Base-by-base conservation (phyloP, 2,797 vertebrate species). In the Hozukius guyotensis region DNA sequence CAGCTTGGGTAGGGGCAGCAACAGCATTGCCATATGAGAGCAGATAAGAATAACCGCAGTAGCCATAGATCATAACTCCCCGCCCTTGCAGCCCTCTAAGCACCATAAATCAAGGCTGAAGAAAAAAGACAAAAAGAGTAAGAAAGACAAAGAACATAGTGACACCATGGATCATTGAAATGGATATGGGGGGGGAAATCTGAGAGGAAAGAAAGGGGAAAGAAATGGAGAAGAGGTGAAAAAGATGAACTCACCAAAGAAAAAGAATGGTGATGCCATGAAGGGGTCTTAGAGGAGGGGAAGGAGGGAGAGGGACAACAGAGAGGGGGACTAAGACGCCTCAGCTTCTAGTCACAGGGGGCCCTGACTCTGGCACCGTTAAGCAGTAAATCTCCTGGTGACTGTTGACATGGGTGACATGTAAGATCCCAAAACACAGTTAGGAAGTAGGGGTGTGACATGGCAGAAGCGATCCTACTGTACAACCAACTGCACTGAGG, bases 11-110 rank as follows among this genome's bases (percentile, higher is more conserved):
- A 36, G 72, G 56, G 63, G 67, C 72, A 85, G 89, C 82, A 87
- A 86, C 84, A 87, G 87, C 90, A 89, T 88, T 92, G 90, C 91
- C 93, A 94, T 92, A 86, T 95, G 92, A 92, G 92, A 85, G 68
- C 81, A 77, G 94, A 93, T 93, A 95, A 95, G 93, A 96, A 96
- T 96, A 96, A 93, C 92, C 57, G 18, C 77, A 84, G 24, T 46
- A 77, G 89, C 89, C 85, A 88, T 94, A 89, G 85, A 94, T 95
- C 92, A 93, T 90, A 87, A 88, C 77, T 78, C 78, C 60, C 60
- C 81, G 57, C 78, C 82, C 85, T 69, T 74, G 66, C 79, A 83
- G 80, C 76, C 86, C 63, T 71, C 57, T 73, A 87, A 80, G 60
- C 9, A 49, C 31, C 81, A 89, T 92, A 89, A 90, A 92, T 94